Evolutionary conservation across 2,797 vertebrate genomes (phyloP), one percentile per base, ranked within the genome.

Genomic region (Tinamus major): DNA sequence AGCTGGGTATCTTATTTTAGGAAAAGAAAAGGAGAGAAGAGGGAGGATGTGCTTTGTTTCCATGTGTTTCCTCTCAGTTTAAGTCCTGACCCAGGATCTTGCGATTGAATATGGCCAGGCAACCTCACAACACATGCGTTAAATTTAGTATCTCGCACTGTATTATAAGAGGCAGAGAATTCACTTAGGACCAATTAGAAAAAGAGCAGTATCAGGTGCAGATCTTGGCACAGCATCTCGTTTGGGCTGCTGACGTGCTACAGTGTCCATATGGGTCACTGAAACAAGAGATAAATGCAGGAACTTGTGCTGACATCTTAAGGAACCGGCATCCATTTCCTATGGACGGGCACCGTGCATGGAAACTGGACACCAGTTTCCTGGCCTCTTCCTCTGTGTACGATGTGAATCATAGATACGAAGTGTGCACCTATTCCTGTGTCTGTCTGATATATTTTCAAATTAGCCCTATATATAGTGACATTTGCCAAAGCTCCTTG

Each of bases 161-260:
- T 9, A 1, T 11, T 15, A 1, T 7, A 10, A 12, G 69, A 69
- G 62, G n/a, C 58, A 35, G 1, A 5, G 76, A 55, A 49, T 15
- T 35, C 5, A 1, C 5, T 4, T 24, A 10, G 75, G 14, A 26
- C 10, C 5, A 0, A 3, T 29, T 1, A 62, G 39, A 61, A 68
- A 37, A 27, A 9, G 26, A 37, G 61, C 19, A 1, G 18, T 18
- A 1, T 18, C 5, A 4, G 33, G 23, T 9, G 2, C 13, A 20
- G 48, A 37, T 61, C 8, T 8, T 56, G 84, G 23, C 27, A 15
- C 12, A 2, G 35, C 16, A 17, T 10, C 71, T 79, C 3, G 7
- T 42, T 17, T 56, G 67, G 44, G 37, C 71, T 58, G 44, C 71
- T 35, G 53, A 17, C 26, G 11, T 6, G 20, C 35, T 13, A 10